phyloP scores from a whole-genome alignment of 2,797 vertebrate species.

The Anabacerthia variegaticeps region DNA sequence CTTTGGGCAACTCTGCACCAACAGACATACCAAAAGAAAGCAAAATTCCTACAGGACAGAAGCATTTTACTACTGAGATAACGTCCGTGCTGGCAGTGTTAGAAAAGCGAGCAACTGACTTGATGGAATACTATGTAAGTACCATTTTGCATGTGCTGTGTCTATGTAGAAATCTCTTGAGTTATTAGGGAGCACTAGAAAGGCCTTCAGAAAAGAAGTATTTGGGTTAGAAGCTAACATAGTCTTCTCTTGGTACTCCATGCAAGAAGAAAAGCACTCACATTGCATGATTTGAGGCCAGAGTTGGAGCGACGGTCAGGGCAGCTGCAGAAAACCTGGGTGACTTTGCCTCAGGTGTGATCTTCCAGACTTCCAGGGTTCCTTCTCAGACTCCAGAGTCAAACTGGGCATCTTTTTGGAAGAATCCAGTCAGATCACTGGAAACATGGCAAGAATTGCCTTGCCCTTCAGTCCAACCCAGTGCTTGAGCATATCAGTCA shows the following conservation, averaged over 20 bases:
- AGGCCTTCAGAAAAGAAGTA: not conserved
- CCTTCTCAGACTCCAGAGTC: not conserved
- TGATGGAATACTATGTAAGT: constrained; percentile 45
- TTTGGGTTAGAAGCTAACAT: not conserved
- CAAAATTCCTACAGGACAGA: not conserved
- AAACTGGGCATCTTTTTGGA: fast-evolving
- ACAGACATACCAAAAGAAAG: not conserved
- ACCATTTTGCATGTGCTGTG: not conserved
- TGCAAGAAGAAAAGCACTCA: not conserved
- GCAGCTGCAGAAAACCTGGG: not conserved
- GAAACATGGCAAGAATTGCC: not conserved
- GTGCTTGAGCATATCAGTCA: not conserved
- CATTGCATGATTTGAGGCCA: not conserved
- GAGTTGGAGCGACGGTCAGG: not conserved
- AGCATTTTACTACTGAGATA: not conserved
- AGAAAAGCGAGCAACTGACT: fast-evolving
- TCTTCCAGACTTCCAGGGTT: not conserved
- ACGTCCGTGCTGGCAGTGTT: not conserved
- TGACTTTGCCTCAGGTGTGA: not conserved
- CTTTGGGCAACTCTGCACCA: constrained; percentile 3
- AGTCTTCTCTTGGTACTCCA: not conserved
- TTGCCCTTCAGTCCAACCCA: not conserved
- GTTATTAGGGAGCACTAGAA: not conserved
- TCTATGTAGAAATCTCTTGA: not conserved
- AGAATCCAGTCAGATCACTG: not conserved